Base-by-base conservation (phyloP, 2,888 invertebrate genomes). In the Neoaliturus tenellus region DNA sequence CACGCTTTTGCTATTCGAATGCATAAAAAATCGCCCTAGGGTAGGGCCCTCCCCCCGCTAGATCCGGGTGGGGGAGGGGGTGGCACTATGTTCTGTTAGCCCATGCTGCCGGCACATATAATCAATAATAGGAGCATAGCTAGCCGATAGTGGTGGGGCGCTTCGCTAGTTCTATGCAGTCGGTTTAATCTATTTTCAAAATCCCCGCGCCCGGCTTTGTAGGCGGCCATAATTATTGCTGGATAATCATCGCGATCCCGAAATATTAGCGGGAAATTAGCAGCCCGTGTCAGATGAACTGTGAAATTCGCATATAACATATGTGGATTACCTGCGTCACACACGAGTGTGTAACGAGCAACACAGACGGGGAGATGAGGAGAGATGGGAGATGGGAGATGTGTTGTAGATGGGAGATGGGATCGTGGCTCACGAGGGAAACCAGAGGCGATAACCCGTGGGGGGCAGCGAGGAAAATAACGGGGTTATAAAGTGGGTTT, bases 51-150 rank as follows among this genome's bases (percentile, higher is more conserved):
- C 73, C 58, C 82, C 73, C 71, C 33, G 44, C 62, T 62, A 62
- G 51, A 51, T 23, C 51, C 23, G 41, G 25, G 41, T 25, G 17
- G 69, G 55, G 35, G 58, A 28, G 41, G 71, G 48, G 81, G 62
- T 67, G 69, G 69, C 35, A 75, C 71, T 81, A 81, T 81, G 67
- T 51, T 41, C 62, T 81, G 67, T 81, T 81, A 81, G 69, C 48
- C 73, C 48, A 82, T 78, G 55, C 78, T 55, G 82, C 71, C 73
- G 51, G 39, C 69, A 71, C 82, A 73, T 82, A 71, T 73, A 82
- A 82, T 82, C 82, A 82, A 82, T 82, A 82, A 82, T 82, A 82
- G 82, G 73, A 82, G 73, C 82, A 73, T 73, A 82, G 82, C 82
- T 71, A 71, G 82, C 73, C 82, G 71, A 82, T 82, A 73, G 82